phyloP scores from a whole-genome alignment of 2,113 vertebrate species.

The Cavia porcellus region DNA sequence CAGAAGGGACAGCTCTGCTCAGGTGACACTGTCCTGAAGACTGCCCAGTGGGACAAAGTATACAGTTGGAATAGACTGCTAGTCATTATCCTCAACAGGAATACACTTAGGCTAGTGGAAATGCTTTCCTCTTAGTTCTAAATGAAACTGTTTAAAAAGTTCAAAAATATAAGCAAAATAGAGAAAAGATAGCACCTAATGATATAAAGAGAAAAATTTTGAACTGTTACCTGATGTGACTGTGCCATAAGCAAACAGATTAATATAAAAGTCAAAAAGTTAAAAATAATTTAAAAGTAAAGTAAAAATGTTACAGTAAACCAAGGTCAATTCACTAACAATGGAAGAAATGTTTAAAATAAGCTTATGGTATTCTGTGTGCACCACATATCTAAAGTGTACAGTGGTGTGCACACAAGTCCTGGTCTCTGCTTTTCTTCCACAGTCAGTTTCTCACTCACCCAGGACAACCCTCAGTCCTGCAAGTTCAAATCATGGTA shows the following conservation, averaged over 20 bases:
- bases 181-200: background rate
- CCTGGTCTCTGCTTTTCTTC: background rate
- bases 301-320: background rate
- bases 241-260: background rate
- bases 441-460: background rate
- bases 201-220: background rate
- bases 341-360: background rate
- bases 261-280: background rate
- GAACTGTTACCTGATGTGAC: background rate
- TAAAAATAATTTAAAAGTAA: background rate
- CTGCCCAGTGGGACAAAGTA: background rate
- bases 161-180: background rate
- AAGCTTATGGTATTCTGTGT: too few species aligned
- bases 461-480: too few species aligned
- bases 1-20: background rate
- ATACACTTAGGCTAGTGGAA: background rate
- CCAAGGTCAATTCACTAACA: background rate
- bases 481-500: background rate
- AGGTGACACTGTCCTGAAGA: background rate
- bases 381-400: background rate
- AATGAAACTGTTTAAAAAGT: background rate
- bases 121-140: background rate
- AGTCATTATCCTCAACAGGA: background rate
- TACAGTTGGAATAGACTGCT: background rate
- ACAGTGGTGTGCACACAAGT: background rate